Evolutionary conservation across 2,888 invertebrate species (phyloP).

Genomic region (Apodemia mormo): DNA sequence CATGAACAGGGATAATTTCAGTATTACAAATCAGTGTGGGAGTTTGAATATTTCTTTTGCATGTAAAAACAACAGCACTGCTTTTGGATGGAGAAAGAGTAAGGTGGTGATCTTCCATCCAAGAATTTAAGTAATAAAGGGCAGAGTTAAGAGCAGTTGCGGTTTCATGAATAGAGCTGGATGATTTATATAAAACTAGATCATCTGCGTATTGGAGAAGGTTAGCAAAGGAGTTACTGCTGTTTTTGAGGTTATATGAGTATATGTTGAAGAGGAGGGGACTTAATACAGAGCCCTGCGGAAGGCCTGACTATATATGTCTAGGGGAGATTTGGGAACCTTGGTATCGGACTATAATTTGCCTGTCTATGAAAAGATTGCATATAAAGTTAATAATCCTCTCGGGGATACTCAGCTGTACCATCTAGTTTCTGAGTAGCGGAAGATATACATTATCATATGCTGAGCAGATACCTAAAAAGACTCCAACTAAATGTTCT

Average conservation of each 20-base stretch:
- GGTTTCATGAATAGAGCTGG: not conserved
- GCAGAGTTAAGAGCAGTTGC: not conserved
- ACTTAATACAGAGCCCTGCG: conserved; percentile 19
- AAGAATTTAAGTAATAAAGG: not conserved
- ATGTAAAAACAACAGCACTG: no score
- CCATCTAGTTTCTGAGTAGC: no score
- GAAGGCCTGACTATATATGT: not conserved
- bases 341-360: not conserved
- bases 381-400: not conserved
- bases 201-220: no score
- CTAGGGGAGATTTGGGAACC: not conserved
- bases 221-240: no score
- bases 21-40: not conserved
- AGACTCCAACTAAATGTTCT: no score
- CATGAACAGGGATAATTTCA: not conserved
- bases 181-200: conserved; percentile 10
- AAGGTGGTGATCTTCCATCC: not conserved
- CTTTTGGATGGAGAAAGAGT: no score
- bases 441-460: no score
- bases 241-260: no score
- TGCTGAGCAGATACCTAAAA: no score
- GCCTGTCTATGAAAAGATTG: not conserved
- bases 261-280: conserved; percentile 14
- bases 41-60: no score
- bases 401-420: not conserved